Evolutionary conservation across 2,888 invertebrate genomes (phyloP).

Genomic region (Diachrysia chrysitis): DNA sequence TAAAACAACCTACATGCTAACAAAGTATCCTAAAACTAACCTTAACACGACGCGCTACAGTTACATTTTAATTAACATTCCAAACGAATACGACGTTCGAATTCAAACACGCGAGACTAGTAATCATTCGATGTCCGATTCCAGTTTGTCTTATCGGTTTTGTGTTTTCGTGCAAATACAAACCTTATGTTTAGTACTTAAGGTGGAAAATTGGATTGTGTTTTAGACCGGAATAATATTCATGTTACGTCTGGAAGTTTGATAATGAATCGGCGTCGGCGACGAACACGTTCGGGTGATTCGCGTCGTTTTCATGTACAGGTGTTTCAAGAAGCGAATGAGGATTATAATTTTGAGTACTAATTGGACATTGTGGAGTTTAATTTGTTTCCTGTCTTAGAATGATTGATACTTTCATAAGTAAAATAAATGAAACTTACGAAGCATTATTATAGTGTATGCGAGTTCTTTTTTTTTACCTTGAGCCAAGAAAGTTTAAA

Average conservation of each 20-base stretch:
- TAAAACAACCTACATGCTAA: conserved; percentile 79
- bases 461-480: too few relatives aligned
- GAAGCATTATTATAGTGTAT: too few relatives aligned
- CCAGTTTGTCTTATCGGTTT: conserved; percentile 81
- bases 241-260: conserved; percentile 80
- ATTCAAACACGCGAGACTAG: conserved; percentile 80
- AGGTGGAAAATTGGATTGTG: conserved; percentile 52
- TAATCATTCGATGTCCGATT: conserved; percentile 86
- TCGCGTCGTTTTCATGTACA: conserved; percentile 73
- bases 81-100: conserved; percentile 78
- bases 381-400: conserved; percentile 55
- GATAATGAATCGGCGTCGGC: conserved; percentile 86
- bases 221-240: conserved; percentile 70
- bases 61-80: conserved; percentile 68
- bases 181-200: conserved; percentile 54
- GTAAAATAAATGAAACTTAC: too few relatives aligned
- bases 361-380: conserved; percentile 47
- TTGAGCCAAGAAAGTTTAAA: too few relatives aligned
- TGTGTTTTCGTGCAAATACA: conserved; percentile 53
- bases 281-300: conserved; percentile 82
- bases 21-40: conserved; percentile 67
- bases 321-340: conserved; percentile 66
- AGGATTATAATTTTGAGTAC: conserved; percentile 53
- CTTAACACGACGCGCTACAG: conserved; percentile 70
- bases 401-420: conserved; percentile 30